These are phyloP conservation scores for Perca fluviatilis DNA, from an alignment of 2,113 vertebrate genomes.

Conservation along the genomic window DNA sequence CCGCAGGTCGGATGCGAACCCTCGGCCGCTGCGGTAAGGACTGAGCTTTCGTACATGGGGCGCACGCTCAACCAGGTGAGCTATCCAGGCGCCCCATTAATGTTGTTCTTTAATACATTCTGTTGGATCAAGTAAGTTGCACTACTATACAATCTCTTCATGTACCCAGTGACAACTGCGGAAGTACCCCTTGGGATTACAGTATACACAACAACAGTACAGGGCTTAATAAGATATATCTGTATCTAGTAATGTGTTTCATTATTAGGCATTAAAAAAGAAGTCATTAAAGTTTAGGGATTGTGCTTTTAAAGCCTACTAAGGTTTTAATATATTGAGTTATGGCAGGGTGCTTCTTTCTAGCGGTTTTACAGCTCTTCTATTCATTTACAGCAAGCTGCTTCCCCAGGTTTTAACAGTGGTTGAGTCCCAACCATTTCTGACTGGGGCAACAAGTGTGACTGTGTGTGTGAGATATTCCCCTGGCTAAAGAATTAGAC, in stretches of 20 bases:
- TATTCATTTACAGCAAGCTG: slow-evolving; percentile 43
- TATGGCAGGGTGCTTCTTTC: slow-evolving; percentile 13
- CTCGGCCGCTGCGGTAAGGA: too few relatives aligned
- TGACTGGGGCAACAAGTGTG: not conserved
- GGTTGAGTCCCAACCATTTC: not conserved
- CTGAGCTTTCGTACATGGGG: too few relatives aligned
- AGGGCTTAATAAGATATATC: not conserved
- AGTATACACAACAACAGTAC: too few relatives aligned
- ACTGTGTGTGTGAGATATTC: slow-evolving; percentile 28
- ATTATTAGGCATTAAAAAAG: not conserved
- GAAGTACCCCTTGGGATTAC: not conserved
- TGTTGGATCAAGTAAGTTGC: not conserved
- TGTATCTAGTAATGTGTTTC: not conserved
- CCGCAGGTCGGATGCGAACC: too few relatives aligned
- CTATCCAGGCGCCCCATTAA: too few relatives aligned
- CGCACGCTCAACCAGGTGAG: too few relatives aligned
- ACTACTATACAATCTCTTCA: not conserved
- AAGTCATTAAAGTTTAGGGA: not conserved
- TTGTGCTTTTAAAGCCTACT: slow-evolving; percentile 38
- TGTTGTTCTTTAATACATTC: not conserved
- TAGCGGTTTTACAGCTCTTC: not conserved
- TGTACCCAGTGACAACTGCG: not conserved
- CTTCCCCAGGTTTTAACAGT: slow-evolving; percentile 38
- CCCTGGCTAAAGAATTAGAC: slow-evolving; percentile 35
- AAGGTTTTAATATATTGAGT: slow-evolving; percentile 13